phyloP scores from a whole-genome alignment of 2,113 vertebrate genomes.

The Sciurus niger region DNA sequence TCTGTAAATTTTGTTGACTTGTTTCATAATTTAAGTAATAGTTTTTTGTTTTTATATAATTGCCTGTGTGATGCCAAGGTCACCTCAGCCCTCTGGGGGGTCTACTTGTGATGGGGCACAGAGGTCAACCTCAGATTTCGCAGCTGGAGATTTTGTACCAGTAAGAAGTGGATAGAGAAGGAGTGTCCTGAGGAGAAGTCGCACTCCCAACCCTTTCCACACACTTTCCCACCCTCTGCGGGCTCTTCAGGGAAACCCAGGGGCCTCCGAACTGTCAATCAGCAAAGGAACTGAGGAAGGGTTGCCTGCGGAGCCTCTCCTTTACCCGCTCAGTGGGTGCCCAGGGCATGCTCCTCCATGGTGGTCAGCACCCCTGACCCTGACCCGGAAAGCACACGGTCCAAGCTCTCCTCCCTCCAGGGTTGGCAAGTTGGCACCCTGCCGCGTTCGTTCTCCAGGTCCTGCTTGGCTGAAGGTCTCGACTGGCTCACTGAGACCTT shows the following conservation, averaged over 20 bases:
- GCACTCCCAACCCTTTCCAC: rapidly evolving
- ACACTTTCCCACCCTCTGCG: not conserved
- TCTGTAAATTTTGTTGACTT: not conserved
- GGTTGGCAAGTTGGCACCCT: not conserved
- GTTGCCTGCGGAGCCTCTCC: not conserved
- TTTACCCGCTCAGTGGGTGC: not conserved
- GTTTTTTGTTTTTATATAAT: not conserved
- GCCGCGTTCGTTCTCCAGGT: not conserved
- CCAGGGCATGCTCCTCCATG: rapidly evolving
- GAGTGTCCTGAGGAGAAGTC: too few relatives aligned
- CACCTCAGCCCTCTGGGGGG: not conserved
- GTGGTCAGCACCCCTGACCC: not conserved
- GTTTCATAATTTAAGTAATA: not conserved
- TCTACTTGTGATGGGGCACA: not conserved
- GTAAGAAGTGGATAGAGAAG: not conserved
- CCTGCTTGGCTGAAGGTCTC: not conserved
- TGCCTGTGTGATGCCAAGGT: not conserved
- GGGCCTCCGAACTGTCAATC: not conserved
- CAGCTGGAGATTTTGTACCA: not conserved
- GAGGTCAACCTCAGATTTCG: not conserved
- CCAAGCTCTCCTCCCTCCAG: not conserved
- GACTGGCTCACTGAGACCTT: not conserved
- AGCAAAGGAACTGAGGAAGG: not conserved
- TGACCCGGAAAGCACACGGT: not conserved
- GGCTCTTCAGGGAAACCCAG: not conserved